Evolutionary conservation across 1,140 invertebrate species (phyloP).

Genomic region (Melanaphis sacchari): DNA sequence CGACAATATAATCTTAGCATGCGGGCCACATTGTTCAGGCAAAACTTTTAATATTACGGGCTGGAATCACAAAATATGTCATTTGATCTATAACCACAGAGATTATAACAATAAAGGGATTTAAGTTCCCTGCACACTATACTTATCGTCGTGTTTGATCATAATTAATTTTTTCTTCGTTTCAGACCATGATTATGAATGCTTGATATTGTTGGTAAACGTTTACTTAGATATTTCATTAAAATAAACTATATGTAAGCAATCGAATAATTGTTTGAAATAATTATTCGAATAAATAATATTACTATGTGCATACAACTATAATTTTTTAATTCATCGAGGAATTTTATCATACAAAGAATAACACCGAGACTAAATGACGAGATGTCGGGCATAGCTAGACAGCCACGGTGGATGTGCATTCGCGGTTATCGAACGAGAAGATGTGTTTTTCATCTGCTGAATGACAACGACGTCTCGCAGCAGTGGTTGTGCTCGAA

Average conservation of each 20-base stretch:
- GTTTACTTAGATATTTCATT: not conserved
- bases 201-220: not conserved
- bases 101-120: slow-evolving; percentile 17
- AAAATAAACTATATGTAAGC: not conserved
- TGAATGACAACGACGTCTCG: not conserved
- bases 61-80: slow-evolving; percentile 37
- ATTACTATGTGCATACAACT: not conserved
- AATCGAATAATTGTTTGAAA: not conserved
- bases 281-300: not conserved
- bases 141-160: not conserved
- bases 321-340: not conserved
- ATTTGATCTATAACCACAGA: not conserved
- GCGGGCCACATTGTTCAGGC: slow-evolving; percentile 40
- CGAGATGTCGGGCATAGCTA: not conserved
- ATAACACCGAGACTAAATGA: not conserved
- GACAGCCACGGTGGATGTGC: not conserved
- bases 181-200: not conserved
- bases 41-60: slow-evolving; percentile 46
- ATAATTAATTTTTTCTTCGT: not conserved
- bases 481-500: too few species aligned
- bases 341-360: not conserved
- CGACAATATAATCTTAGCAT: slow-evolving; percentile 44
- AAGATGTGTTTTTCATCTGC: not conserved
- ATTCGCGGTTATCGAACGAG: not conserved
- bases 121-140: not conserved